Evolutionary conservation across 2,797 vertebrate species (phyloP), one percentile per base, ranked within the genome.

Genomic region (Cephalopachus bancanus): DNA sequence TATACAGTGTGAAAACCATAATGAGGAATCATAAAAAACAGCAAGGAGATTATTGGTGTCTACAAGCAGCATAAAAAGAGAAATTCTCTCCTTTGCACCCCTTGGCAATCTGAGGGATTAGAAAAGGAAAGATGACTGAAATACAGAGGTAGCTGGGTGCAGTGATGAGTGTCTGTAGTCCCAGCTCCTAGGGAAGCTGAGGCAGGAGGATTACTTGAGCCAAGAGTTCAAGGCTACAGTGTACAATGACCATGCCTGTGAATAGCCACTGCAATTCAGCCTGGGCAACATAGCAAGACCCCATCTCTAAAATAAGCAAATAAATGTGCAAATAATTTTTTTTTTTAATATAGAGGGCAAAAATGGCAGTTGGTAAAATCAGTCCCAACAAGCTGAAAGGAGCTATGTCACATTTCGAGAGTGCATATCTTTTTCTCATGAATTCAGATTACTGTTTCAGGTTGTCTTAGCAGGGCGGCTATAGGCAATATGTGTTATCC

Each of bases 1-100:
- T 28, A 91, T 95, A 94, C 81, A 93, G 57, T 33, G 84, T 72
- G 33, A 96, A 86, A 90, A 78, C 62, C n/a, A 60, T 59, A 86
- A n/a, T 60, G n/a, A 91, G 53, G 28, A 60, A 65, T 49, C 81
- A 30, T n/a, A 94, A 53, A 62, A 60, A 84, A 65, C 19, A 24
- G 81, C 72, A 87, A 94, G 92, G 88, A 94, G 92, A 91, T 76
- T 44, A 71, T 17, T 79, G 15, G n/a, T 84, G 53, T 69, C 26
- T 79, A 59, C 4, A 22, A 60, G 30, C 26, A 55, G 9, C 60
- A 14, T 20, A 83, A 85, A 22, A 71, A 65, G 33, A 89, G 17
- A 71, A 60, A 53, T 49, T 92, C n/a, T 83, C 26, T 88, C 49
- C 71, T 95, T 37, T 49, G n/a, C 7, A 64, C 16, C 28, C 51